Evolutionary conservation across 2,113 vertebrate species (phyloP), one percentile per base, ranked within the genome.

Genomic region (Beaufortia kweichowensis): DNA sequence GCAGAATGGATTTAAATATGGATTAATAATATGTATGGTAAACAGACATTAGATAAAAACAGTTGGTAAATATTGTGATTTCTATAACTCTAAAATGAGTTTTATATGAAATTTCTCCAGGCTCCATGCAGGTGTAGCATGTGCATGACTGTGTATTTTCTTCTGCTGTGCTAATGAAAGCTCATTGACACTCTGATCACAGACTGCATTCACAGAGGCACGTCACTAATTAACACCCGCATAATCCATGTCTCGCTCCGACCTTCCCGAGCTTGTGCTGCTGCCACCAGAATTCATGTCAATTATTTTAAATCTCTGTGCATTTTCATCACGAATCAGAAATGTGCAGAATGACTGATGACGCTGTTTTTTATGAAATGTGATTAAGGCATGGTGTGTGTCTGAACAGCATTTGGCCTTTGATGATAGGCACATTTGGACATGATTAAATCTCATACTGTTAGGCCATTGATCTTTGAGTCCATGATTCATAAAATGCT

Each of bases 151-250:
- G 50, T 75, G 41, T 55, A 57, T 66, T 62, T 74, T 23, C 26
- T 31, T 53, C 29, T 75, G 29, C 53, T 62, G 41, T 11, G 39
- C 31, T 76, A 50, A 80, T 75, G 64, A 75, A 35, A 69, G 66
- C 57, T 75, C 53, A 53, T 62, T 80, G 72, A 63, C 28, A 57
- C 79, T 23, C 43, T 26, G 72, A 70, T 46, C 72, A 70, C 67
- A 70, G 50, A 35, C 43, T 24, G 57, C 23, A 41, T 26, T 50
- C 61, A 57, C 68, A 19, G 53, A 67, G 41, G 23, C 74, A 77
- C 66, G 29, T 77, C 41, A 72, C 59, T 66, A 72, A 77, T 77
- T 71, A 77, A 71, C 59, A 59, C 14, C 17, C 41, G 61, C 24
- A 63, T 71, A 70, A 78, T 78, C 43, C 15, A 28, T 60, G 66